phyloP scores from a whole-genome alignment of 2,797 vertebrate species.

The Sebastes steindachneri region DNA sequence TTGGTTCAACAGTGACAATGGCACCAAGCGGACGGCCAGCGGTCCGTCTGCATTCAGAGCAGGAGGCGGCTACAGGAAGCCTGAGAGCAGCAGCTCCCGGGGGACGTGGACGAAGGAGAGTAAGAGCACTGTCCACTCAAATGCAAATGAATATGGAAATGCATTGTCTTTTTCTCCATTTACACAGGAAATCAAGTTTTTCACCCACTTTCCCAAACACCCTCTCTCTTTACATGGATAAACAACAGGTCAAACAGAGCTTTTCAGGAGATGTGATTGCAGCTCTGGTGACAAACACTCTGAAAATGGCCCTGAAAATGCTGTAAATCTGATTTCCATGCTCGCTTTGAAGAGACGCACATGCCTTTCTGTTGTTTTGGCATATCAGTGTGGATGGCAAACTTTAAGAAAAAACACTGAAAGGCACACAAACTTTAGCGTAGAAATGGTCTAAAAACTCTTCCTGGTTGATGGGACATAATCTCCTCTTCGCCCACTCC shows the following conservation, averaged over 20 bases:
- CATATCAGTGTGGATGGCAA: not conserved
- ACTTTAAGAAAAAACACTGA: not conserved
- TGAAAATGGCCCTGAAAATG: not conserved
- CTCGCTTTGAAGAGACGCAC: not conserved
- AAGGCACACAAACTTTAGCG: not conserved
- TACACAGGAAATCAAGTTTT: not conserved
- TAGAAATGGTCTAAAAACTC: not conserved
- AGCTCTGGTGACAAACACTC: conserved; percentile 3
- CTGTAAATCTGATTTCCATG: not conserved
- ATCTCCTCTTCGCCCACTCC: not conserved
- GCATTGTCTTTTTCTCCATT: not conserved
- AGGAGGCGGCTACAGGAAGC: conserved; percentile 4
- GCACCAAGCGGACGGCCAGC: conserved; percentile 37
- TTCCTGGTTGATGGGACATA: conserved; percentile 5
- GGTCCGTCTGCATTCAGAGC: conserved; percentile 54
- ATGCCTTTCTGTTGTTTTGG: not conserved
- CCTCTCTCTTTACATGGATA: not conserved
- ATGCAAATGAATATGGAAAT: not conserved
- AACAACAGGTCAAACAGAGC: not conserved
- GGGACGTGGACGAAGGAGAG: not conserved
- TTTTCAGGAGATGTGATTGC: not conserved
- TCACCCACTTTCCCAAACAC: not conserved
- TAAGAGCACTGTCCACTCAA: not conserved
- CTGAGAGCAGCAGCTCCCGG: not conserved
- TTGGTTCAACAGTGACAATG: conserved; percentile 71